phyloP scores from a whole-genome alignment of 2,113 vertebrate genomes.

The Pelobates fuscus region DNA sequence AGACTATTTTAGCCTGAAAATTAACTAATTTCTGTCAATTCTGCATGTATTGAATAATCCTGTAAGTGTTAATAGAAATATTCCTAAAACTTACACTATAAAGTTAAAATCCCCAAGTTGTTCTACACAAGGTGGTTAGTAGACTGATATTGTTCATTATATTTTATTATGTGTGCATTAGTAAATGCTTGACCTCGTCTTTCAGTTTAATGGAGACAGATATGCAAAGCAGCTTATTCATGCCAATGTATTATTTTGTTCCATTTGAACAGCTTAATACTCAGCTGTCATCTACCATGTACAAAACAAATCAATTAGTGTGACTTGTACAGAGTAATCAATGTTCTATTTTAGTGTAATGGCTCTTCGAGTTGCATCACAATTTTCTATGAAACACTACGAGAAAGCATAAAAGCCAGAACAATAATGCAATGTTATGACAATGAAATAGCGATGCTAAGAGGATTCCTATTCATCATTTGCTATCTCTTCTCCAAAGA shows the following conservation, averaged over 20 bases:
- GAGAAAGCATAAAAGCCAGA: neutral
- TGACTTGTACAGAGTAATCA: constrained; percentile 30
- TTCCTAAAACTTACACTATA: neutral
- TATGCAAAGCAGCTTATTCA: constrained; percentile 27
- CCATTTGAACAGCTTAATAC: constrained; percentile 19
- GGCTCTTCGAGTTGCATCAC: constrained; percentile 10
- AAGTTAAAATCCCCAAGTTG: constrained; percentile 6
- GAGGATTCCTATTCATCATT: no score
- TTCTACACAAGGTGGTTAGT: constrained; percentile 1
- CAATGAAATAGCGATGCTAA: neutral
- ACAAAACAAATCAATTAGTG: constrained; percentile 30
- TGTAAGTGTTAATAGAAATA: neutral
- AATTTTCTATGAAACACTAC: neutral
- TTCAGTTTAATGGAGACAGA: constrained; percentile 27
- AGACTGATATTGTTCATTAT: constrained; percentile 25
- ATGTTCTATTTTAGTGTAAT: constrained; percentile 37
- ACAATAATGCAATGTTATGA: constrained; percentile 1
- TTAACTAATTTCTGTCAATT: no score
- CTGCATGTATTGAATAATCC: no score
- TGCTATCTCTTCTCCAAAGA: no score
- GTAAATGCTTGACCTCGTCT: constrained; percentile 21
- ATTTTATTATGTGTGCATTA: constrained; percentile 20
- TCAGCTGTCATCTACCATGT: constrained; percentile 21
- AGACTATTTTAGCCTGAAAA: no score
- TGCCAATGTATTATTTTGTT: constrained; percentile 32